A percentile compares a stretch with the other conserved stretches of the same genome.
Conservation (phyloP, 2,113 vertebrate genomes). For the Canis aureus region DNA sequence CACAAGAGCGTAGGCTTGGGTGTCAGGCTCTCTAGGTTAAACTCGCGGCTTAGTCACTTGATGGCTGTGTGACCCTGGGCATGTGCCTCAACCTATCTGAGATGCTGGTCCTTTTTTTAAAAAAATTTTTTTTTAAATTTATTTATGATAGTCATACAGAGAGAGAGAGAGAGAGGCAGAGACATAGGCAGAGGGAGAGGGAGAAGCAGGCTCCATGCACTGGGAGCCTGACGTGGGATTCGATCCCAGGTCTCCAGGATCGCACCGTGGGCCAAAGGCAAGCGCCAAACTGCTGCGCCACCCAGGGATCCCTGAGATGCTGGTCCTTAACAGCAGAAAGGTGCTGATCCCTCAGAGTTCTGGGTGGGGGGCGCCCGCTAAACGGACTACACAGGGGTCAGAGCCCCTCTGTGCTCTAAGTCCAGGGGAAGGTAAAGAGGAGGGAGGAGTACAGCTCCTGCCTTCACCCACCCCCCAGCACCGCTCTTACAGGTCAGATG, state of each 20-base stretch:
- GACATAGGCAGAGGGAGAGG: too few relatives aligned
- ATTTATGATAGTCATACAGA: too few relatives aligned
- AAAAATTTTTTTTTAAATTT: too few relatives aligned
- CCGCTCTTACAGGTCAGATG: not conserved
- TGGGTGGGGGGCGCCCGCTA: not conserved
- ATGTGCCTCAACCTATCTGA: not conserved
- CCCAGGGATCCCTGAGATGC: not conserved
- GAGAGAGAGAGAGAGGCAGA: too few relatives aligned
- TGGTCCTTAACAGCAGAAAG: not conserved
- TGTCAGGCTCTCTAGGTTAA: not conserved
- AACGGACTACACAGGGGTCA: not conserved
- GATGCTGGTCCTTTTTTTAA: not conserved
- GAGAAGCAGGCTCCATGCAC: too few relatives aligned
- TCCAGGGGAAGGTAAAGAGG: not conserved
- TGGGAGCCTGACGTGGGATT: too few relatives aligned
- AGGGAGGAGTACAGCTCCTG: not conserved
- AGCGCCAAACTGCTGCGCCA: too few relatives aligned
- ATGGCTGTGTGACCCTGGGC: not conserved
- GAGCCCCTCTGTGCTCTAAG: not conserved
- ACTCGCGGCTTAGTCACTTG: not conserved
- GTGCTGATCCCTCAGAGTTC: not conserved
- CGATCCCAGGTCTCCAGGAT: too few relatives aligned
- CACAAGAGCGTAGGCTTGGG: not conserved
- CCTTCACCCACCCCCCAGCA: not conserved
- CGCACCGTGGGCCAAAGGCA: too few relatives aligned